These are phyloP conservation scores for Trichogramma dendrolimi DNA, from an alignment of 2,888 invertebrate species.

Conservation along the genomic window DNA sequence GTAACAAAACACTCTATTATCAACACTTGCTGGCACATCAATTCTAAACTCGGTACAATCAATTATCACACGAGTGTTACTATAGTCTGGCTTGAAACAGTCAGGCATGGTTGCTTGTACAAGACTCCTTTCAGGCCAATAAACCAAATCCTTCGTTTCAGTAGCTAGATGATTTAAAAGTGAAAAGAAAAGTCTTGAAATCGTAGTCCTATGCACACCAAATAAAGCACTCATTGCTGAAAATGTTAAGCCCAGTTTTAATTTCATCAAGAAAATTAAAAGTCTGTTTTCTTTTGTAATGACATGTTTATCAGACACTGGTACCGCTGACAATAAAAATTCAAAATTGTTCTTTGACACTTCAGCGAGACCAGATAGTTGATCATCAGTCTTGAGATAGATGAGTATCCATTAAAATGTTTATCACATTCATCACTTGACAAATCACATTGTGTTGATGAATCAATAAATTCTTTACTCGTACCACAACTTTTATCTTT, in stretches of 20 bases:
- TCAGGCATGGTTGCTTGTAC: constrained; percentile 17
- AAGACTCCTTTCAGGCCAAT: constrained; percentile 17
- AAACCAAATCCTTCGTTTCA: constrained; percentile 13
- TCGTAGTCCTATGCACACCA: constrained; percentile 27
- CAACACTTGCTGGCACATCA: constrained; percentile 15
- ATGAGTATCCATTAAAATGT: constrained; percentile 26
- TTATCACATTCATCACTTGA: neutral
- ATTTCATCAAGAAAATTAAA: constrained; percentile 32
- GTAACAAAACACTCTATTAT: constrained; percentile 14
- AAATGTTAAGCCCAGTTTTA: constrained; percentile 33
- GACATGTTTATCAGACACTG: constrained; percentile 21
- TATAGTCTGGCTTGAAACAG: constrained; percentile 15
- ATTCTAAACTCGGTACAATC: constrained; percentile 27
- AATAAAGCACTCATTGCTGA: constrained; percentile 30
- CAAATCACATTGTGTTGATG: constrained; percentile 13
- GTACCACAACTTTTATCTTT: constrained; percentile 18
- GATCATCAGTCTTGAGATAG: constrained; percentile 27
- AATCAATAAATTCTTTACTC: constrained; percentile 11
- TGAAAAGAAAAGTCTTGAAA: constrained; percentile 29
- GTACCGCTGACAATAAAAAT: constrained; percentile 24
- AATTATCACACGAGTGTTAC: constrained; percentile 25
- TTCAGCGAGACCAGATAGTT: constrained; percentile 25
- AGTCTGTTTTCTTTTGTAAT: constrained; percentile 28
- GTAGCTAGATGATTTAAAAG: constrained; percentile 7
- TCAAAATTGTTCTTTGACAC: constrained; percentile 22